Evolutionary conservation across 2,797 vertebrate species (phyloP), one percentile per base, ranked within the genome.

Genomic region (Merluccius polli): DNA sequence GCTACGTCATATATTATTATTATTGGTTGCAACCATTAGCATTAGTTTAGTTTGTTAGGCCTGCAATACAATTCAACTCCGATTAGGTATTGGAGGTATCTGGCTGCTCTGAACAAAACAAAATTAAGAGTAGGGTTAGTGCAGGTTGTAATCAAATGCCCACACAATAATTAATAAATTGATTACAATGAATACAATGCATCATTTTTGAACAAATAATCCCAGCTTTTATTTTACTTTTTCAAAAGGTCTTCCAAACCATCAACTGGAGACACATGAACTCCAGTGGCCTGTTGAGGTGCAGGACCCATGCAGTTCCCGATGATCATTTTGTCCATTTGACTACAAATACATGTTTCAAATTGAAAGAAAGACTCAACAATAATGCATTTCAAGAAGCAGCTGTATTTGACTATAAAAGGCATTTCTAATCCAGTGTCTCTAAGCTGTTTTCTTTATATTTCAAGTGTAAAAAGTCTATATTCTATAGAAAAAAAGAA

Each of bases 381-480:
- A 82, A 70, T n/a, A 72, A 77, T 92, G 90, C 90, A 86, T 90
- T 93, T 93, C 80, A 91, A 91, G 89, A 93, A 93, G 92, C 92
- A 93, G 87, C 90, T 95, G 93, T 94, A 95, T 94, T 95, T 80
- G 86, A 93, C 91, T 94, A 94, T 90, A 92, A 94, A n/a, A 94
- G 87, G 91, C 92, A 93, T 92, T 86, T 89, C 92, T 93, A 94
- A 90, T 94, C 93, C 94, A 95, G 94, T 95, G 94, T 95, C 89
- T 93, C 92, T 94, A 93, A 89, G 91, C 91, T 77, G 87, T 92
- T 92, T 90, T 92, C 84, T 93, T 93, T 91, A 91, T 92, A 88
- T 89, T 93, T 94, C 94, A 95, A 65, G 94, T 94, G 94, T 95
- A 94, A 93, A 94, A 94, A 94, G 91, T 88, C 91, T 94, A 93